These are phyloP conservation scores for Psix sp. DNA, from an alignment of 1,140 invertebrate genomes.

Conservation along the genomic window DNA sequence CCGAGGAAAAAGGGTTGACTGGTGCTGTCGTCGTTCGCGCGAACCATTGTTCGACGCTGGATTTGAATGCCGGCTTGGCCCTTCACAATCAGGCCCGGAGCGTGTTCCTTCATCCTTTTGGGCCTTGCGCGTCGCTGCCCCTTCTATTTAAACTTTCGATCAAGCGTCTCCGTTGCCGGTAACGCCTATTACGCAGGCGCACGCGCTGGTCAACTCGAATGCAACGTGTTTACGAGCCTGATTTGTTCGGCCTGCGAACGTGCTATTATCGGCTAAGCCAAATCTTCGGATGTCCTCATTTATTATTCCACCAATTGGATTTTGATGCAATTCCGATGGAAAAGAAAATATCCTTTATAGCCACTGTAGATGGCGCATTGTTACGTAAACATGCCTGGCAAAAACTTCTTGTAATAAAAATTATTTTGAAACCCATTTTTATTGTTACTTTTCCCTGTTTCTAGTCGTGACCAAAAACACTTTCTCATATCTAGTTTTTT, in stretches of 20 bases:
- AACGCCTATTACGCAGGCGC: conserved; percentile 52
- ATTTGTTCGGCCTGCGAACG: conserved; percentile 55
- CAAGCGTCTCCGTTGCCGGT: conserved; percentile 38
- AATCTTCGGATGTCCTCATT: conserved; percentile 46
- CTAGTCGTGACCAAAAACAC: too few species aligned
- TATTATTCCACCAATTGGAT: conserved; percentile 49
- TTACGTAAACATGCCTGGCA: too few species aligned
- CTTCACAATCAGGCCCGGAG: too few species aligned
- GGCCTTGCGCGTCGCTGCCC: neutral
- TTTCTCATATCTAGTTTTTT: too few species aligned
- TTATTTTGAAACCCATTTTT: too few species aligned
- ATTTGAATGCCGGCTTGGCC: conserved; percentile 23
- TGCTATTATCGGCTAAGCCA: conserved; percentile 40
- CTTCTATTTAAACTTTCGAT: conserved; percentile 28
- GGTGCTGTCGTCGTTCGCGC: conserved; percentile 30
- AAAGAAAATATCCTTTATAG: too few species aligned
- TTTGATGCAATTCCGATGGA: conserved; percentile 44
- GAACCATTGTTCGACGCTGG: conserved; percentile 33
- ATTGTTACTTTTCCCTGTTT: too few species aligned
- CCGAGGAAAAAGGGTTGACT: conserved; percentile 42
- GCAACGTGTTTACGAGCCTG: conserved; percentile 52
- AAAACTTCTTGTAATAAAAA: too few species aligned
- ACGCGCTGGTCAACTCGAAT: conserved; percentile 34
- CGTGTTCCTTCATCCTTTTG: neutral
- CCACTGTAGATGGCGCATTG: too few species aligned